Base-by-base conservation (phyloP, 2,797 vertebrate genomes). In the Brotula barbata region DNA sequence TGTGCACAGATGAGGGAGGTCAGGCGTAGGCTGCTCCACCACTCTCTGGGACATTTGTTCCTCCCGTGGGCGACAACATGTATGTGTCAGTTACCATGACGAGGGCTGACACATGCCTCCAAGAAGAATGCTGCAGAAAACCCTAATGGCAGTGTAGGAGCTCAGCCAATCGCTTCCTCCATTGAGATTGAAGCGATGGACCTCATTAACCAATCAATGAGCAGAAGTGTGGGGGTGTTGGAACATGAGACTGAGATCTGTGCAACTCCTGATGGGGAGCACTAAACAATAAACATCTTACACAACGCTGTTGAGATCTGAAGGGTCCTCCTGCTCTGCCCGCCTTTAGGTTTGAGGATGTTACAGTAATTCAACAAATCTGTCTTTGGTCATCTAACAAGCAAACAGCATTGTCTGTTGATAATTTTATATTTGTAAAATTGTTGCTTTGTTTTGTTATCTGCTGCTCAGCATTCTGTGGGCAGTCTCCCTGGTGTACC, bases 141-240 rank as follows among this genome's bases (percentile, higher is more conserved):
- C 45, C 57, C 67, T 85, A 83, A 86, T 80, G 77, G 75, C 71
- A 19, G 80, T 17, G 79, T 86, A 64, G 84, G 88, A 77, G 83
- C 73, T 23, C 68, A 85, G 76, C 84, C 78, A 64, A 78, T 85
- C 68, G 48, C 73, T 53, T 81, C 62, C 81, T 75, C 73, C 28
- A 37, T 75, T 75, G 51, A 57, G 58, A 69, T 51, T 21, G 70
- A 49, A 79, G 78, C 73, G 41, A 40, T 55, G 64, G 71, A 75
- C 60, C 78, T 88, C 73, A 85, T 85, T 89, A 88, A 86, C 74
- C 82, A 88, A 88, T 88, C 80, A 86, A 69, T 62, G 25, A 73
- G 73, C 85, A 83, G 78, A 64, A 81, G 77, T 70, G 82, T 50
- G 87, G 73, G 85, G 85, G 85, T 9, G 80, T 75, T 63, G 56